Evolutionary conservation across 2,888 invertebrate genomes (phyloP), one percentile per base, ranked within the genome.

Genomic region (Hesperia comma): DNA sequence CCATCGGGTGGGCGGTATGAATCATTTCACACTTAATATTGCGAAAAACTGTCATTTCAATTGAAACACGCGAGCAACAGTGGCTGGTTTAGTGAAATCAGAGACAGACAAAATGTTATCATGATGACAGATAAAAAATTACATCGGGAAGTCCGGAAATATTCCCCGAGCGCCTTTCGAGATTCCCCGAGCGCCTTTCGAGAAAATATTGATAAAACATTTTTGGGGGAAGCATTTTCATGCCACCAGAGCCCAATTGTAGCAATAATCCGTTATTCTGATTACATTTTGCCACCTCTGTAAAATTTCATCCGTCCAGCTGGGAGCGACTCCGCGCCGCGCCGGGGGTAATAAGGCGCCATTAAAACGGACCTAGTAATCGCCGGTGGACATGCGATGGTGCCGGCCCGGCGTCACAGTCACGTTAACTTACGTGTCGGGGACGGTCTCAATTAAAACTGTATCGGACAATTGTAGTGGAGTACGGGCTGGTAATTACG

Each of bases 341-440:
- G 49, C 68, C 49, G 64, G 64, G 68, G 63, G 71, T 77, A 79
- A 81, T 77, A 71, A 74, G 72, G 67, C 70, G 49, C 70, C 75
- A 81, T 81, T 78, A 81, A 79, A 77, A 73, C 75, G 73, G 71
- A 53, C 67, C 40, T 14, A 26, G 74, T 76, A 81, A 80, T 82
- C 76, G 80, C 73, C 60, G 67, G 61, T 41, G 61, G 69, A 72
- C 81, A 81, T 78, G 83, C 80, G 68, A 80, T 54, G 33, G 19
- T 10, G n/a, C 51, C 21, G 12, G 5, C 0, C 49, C 15, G 19
- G 15, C 43, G 17, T 46, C 43, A 15, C 43, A 46, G 19, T 26
- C 53, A 53, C 32, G 53, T 53, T 32, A n/a, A 3, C 6, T 61
- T 37, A 61, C 61, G 53, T 61, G 61, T 41, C 61, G 41, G 40